Conservation (phyloP, 2,113 vertebrate genomes). For the Phaethon lepturus region DNA sequence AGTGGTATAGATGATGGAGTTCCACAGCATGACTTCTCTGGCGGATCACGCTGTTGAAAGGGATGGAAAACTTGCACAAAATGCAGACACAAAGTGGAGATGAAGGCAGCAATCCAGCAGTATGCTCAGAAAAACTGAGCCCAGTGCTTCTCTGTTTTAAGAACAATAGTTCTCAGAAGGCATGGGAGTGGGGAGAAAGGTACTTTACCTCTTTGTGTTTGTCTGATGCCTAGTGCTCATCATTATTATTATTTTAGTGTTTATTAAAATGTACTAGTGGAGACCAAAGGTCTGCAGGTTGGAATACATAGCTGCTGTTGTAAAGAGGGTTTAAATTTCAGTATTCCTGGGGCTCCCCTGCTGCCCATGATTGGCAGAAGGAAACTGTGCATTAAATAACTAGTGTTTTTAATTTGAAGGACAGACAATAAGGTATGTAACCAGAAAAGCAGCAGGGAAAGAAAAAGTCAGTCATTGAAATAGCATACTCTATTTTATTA, state of each 20-base stretch:
- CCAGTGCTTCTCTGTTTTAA: background rate
- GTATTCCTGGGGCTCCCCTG: background rate
- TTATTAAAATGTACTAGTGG: background rate
- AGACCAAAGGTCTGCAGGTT: background rate
- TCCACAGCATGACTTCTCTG: background rate
- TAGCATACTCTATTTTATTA: background rate
- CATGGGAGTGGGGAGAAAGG: background rate
- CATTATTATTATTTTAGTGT: background rate
- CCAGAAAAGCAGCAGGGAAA: background rate
- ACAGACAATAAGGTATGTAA: background rate
- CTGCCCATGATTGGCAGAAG: background rate
- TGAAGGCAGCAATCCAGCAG: background rate
- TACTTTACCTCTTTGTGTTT: background rate
- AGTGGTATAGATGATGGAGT: background rate
- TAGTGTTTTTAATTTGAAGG: background rate
- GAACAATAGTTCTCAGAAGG: background rate
- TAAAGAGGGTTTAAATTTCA: background rate
- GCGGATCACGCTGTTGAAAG: background rate
- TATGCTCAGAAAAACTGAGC: background rate
- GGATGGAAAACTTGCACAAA: background rate
- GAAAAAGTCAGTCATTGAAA: background rate
- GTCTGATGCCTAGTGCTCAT: background rate
- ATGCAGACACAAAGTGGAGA: rapidly evolving
- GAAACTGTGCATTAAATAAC: background rate
- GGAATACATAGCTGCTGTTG: background rate